Evolutionary conservation across 2,797 vertebrate genomes (phyloP).

Genomic region (Lacerta viridis): DNA sequence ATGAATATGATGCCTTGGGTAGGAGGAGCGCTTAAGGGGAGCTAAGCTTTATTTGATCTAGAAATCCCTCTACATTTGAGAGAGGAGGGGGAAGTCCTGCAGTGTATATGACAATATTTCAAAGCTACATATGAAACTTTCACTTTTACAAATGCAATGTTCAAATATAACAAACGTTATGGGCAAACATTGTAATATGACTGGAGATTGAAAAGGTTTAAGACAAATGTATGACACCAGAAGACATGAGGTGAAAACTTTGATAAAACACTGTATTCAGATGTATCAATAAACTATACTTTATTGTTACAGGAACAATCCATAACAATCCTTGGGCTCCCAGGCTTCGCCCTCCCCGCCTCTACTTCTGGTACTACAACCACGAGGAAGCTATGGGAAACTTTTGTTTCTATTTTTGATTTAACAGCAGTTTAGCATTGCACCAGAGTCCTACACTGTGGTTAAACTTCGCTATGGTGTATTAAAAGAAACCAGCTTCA

Average conservation of each 20-base stretch:
- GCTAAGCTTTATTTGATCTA: slow-evolving; percentile 64
- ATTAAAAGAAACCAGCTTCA: background rate
- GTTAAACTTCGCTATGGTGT: background rate
- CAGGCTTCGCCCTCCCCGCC: background rate
- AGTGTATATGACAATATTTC: slow-evolving; percentile 54
- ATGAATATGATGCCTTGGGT: slow-evolving; percentile 72
- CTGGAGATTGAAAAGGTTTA: background rate
- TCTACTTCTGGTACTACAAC: background rate
- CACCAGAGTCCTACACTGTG: background rate
- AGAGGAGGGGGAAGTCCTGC: slow-evolving; percentile 65
- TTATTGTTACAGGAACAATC: background rate
- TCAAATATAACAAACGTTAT: background rate
- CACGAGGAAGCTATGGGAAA: background rate
- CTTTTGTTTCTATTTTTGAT: background rate
- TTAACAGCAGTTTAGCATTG: background rate
- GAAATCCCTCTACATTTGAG: slow-evolving; percentile 65
- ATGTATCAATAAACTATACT: background rate
- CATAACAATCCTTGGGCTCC: background rate
- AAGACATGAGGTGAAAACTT: background rate
- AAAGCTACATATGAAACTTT: slow-evolving; percentile 44
- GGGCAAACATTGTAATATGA: background rate
- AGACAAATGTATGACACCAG: background rate
- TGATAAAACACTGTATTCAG: background rate
- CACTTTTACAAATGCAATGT: background rate
- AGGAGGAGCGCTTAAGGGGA: slow-evolving; percentile 73